Conservation (phyloP, 2,888 invertebrate genomes). For the Chloroclysta siterata region DNA sequence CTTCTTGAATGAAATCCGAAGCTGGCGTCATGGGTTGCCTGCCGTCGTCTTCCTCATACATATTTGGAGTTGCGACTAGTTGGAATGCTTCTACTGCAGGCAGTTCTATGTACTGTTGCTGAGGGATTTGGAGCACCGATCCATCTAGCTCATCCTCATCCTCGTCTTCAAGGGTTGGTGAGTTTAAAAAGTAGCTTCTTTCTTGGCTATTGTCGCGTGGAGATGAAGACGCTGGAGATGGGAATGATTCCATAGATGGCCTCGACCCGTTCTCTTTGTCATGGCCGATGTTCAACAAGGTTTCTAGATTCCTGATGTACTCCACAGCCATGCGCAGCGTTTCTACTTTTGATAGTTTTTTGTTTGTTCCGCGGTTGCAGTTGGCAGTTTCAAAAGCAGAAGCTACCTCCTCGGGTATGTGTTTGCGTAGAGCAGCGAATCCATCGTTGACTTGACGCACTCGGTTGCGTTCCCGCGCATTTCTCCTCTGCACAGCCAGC, state of each 20-base stretch:
- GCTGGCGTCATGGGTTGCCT: slow-evolving; percentile 83
- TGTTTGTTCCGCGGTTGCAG: slow-evolving; percentile 87
- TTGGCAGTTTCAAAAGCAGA: slow-evolving; percentile 88
- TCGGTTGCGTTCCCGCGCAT: slow-evolving; percentile 96
- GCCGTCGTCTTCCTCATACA: slow-evolving; percentile 87
- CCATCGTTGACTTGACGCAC: slow-evolving; percentile 97
- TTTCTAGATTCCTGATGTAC: slow-evolving; percentile 93
- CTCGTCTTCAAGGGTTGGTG: slow-evolving; percentile 77
- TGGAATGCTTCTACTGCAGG: slow-evolving; percentile 87
- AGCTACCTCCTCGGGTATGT: slow-evolving; percentile 93
- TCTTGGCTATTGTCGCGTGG: slow-evolving; percentile 71
- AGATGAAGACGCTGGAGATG: slow-evolving; percentile 81
- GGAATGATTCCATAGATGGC: slow-evolving; percentile 78
- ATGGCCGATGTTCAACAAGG: slow-evolving; percentile 88
- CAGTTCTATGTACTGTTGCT: slow-evolving; percentile 84
- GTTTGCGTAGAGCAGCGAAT: slow-evolving; percentile 93
- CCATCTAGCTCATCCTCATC: slow-evolving; percentile 78
- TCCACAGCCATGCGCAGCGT: slow-evolving; percentile 96
- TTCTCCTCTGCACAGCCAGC: slow-evolving; percentile 93
- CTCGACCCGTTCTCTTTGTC: slow-evolving; percentile 78
- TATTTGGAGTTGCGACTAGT: slow-evolving; percentile 82
- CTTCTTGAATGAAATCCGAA: slow-evolving; percentile 79
- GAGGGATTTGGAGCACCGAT: slow-evolving; percentile 76
- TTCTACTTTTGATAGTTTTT: slow-evolving; percentile 94
- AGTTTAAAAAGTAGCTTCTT: slow-evolving; percentile 77